Base-by-base conservation (phyloP, 23 tunicate genomes). In the Ascidia mentula region DNA sequence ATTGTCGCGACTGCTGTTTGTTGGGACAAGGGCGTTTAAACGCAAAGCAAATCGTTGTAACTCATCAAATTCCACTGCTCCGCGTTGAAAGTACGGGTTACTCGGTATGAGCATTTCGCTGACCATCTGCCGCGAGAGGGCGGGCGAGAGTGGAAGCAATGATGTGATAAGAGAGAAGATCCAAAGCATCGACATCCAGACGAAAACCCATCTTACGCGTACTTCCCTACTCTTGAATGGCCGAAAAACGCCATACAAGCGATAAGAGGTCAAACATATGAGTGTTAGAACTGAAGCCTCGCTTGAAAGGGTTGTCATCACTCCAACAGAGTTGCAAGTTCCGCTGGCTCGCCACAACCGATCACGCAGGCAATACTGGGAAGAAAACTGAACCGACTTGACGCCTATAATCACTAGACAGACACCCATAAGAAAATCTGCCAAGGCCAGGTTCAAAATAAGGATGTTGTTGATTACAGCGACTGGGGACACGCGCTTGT, bases 401-500 rank as follows among this genome's bases (percentile, higher is more conserved):
- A 53, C 65, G 69, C 77, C 88, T 9, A 36, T 38, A 20, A 9
- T 12, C 9, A 76, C 82, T 37, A 77, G 42, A 69, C 88, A 84
- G 34, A 84, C 22, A 8, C 88, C 88, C 88, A 84, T 84, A 18
- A 84, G 53, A 28, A 84, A 84, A 84, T 84, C 88, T 17, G 88
- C 75, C 36, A 79, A 9, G 33, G 88, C 75, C 22, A 84, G 88
- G 76, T 84, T 84, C 20, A 61, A 18, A 59, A 84, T 84, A 40
- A 84, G 36, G 0, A 77, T 60, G 38, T 61, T 77, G 69, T 84
- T 84, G 28, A 71, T 33, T 18, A 84, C 30, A 12, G 40, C 8
- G 6, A n/a, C 30, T 3, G 24, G 28, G 6, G 53, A 1, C 33
- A 84, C 24, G 46, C 88, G 77, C 40, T 6, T 33, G 38, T 46